phyloP scores from a whole-genome alignment of 2,113 vertebrate genomes.

The Myotis davidii region DNA sequence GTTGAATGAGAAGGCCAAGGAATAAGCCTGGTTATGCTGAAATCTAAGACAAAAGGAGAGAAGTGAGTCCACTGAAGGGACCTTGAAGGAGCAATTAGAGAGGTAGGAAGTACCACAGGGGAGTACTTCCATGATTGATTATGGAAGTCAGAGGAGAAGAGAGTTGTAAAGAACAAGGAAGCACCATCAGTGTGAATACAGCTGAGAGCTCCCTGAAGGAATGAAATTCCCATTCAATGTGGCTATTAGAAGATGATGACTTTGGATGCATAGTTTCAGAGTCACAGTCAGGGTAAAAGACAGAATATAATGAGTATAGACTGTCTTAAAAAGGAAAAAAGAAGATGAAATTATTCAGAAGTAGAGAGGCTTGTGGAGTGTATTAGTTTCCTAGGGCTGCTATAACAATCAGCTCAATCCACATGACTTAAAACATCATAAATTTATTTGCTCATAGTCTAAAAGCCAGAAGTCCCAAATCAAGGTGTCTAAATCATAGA shows the following conservation, averaged over 20 bases:
- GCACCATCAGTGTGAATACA: neutral
- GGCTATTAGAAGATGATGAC: neutral
- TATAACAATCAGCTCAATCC: neutral
- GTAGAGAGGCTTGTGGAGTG: neutral
- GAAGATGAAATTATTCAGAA: neutral
- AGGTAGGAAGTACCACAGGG: neutral
- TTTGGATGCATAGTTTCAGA: neutral
- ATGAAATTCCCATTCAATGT: neutral
- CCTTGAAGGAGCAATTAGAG: neutral
- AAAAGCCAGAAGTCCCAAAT: neutral
- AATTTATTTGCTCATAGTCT: neutral
- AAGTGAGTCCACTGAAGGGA: neutral
- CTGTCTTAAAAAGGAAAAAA: neutral
- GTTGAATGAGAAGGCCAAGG: neutral
- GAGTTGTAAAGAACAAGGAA: neutral
- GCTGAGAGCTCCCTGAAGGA: neutral
- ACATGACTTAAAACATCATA: neutral
- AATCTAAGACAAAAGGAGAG: neutral
- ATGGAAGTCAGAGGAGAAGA: neutral
- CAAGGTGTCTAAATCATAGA: neutral
- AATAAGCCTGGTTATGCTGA: neutral
- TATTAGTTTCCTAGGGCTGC: neutral
- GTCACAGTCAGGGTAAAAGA: neutral
- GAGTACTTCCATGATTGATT: neutral
- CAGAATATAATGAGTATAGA: neutral